Conservation (phyloP, 2,113 vertebrate genomes). For the Apodemus speciosus region DNA sequence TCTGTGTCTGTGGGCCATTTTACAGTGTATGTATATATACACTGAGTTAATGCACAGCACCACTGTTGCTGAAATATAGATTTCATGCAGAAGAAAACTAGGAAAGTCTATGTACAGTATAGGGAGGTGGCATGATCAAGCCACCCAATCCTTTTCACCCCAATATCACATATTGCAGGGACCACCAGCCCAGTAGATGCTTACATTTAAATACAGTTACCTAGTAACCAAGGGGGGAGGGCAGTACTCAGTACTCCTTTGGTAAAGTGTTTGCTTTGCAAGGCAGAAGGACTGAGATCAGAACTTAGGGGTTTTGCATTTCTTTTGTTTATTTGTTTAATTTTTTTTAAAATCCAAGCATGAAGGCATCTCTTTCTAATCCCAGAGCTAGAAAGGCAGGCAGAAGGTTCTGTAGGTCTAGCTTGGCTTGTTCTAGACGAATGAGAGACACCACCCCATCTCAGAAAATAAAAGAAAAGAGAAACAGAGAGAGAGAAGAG, state of each 20-base stretch:
- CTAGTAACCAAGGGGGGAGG: too few species aligned
- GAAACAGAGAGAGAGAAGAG: too few species aligned
- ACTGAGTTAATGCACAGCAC: constrained; percentile 42
- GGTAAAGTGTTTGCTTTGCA: neutral
- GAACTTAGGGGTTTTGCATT: neutral
- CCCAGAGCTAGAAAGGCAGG: neutral
- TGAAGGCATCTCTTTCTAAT: neutral
- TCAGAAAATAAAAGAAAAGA: neutral
- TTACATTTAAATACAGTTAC: neutral
- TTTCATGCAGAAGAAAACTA: constrained; percentile 12
- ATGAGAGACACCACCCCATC: neutral
- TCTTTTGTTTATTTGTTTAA: neutral
- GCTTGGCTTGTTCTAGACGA: neutral
- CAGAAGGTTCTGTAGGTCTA: neutral
- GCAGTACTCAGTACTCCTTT: too few species aligned
- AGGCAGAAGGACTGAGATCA: neutral
- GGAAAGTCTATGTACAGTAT: neutral
- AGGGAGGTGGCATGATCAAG: neutral
- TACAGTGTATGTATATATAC: constrained; percentile 14
- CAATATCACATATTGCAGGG: neutral
- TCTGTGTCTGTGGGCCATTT: constrained; percentile 68
- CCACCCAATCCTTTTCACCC: neutral
- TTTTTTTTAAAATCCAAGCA: neutral
- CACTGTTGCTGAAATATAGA: neutral
- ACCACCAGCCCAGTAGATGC: neutral